Base-by-base conservation (phyloP, 2,113 vertebrate genomes). In the Urocolius indicus region DNA sequence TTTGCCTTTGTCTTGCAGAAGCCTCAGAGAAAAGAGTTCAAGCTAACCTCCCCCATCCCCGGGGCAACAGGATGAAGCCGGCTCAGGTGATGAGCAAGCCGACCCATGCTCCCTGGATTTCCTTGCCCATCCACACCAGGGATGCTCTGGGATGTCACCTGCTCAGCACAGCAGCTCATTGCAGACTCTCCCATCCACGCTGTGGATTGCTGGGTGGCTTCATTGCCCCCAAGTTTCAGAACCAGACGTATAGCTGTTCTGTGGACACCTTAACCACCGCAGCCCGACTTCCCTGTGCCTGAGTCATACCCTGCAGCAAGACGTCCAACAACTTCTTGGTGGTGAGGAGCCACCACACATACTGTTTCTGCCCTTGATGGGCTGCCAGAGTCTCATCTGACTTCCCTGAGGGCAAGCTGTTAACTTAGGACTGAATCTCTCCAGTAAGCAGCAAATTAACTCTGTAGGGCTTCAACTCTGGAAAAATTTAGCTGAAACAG, bases 71-170 rank as follows among this genome's bases (percentile, higher is more conserved):
- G 1, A 7, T 54, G 46, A 41, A 90, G 71, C 30, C 13, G 10
- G 17, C 1, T 3, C 6, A 46, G 81, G 51, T 32, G 36, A 69
- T 14, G 26, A 84, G 71, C 55, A 63, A 87, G 23, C 6, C 49
- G 36, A 15, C 0, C 46, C 69, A 6, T 32, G 22, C 62, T 83
- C 12, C 9, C 4, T 7, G 48, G 43, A 55, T 15, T 20, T 66
- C 34, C n/a, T n/a, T 1, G 0, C 4, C 58, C 13, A 14, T 46
- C 30, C 41, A 7, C 0, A 0, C 41, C 17, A 59, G 22, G 16
- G 62, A 68, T 29, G n/a, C 51, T 36, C 27, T 29, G 22, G 17
- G 32, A 71, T 11, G 48, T 16, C 57, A 71, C 32, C 14, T 0
- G 16, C 41, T 65, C 67, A 29, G 30, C 2, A 3, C 12, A 17